A percentile compares a stretch with the other conserved stretches of the same genome.
phyloP scores from a whole-genome alignment of 2,797 vertebrate species.

The Acanthopagrus latus region DNA sequence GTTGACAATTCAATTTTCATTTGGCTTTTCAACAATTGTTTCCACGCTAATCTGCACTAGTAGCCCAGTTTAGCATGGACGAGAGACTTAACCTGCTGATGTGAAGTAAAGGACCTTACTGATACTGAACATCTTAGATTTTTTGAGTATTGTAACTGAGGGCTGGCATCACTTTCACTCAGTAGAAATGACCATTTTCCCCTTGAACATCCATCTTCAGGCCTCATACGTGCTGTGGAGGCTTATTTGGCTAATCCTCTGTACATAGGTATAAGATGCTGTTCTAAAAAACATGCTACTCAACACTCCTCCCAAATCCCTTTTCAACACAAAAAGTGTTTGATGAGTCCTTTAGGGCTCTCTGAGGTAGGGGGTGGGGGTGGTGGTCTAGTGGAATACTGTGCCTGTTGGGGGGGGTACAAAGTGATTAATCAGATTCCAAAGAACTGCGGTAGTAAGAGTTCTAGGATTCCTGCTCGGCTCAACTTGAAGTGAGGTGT shows the following conservation, averaged over 20 bases:
- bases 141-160: background rate
- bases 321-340: conserved; percentile 76
- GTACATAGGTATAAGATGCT: conserved; percentile 41
- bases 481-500: conserved; percentile 62
- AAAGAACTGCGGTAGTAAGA: conserved; percentile 89
- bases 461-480: conserved; percentile 91
- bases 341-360: conserved; percentile 90
- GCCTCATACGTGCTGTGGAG: conserved; percentile 28
- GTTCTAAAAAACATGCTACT: conserved; percentile 76
- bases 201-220: conserved; percentile 36
- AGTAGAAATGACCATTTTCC: conserved; percentile 17
- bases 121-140: background rate
- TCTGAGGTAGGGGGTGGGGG: conserved; percentile 43
- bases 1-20: background rate
- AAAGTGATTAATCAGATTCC: conserved; percentile 97
- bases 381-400: conserved; percentile 22
- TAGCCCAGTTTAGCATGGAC: background rate
- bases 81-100: background rate
- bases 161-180: conserved; percentile 29
- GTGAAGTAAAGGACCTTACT: conserved; percentile 7
- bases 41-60: background rate
- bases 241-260: conserved; percentile 49
- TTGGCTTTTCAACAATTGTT: background rate
- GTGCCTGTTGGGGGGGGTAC: conserved; percentile 49
- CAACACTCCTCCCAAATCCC: conserved; percentile 66